Conservation (phyloP, 1,140 invertebrate genomes). For the Drosophila sulfurigaster region DNA sequence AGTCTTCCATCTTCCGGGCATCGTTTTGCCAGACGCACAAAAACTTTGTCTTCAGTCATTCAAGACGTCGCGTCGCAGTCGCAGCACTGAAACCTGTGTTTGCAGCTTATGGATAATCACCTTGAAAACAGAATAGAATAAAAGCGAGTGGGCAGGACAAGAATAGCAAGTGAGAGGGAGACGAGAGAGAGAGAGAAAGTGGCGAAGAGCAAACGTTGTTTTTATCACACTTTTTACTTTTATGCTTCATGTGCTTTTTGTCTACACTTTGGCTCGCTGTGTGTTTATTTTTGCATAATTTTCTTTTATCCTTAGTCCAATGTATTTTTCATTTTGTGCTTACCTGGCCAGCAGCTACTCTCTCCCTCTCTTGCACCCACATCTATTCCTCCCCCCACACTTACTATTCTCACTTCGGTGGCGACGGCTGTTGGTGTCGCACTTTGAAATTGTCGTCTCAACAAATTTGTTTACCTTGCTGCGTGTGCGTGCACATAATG, state of each 20-base stretch:
- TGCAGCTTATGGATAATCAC: conserved; percentile 79
- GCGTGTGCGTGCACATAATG: conserved; percentile 55
- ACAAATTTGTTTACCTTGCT: conserved; percentile 75
- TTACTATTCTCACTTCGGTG: too few species aligned
- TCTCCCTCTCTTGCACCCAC: neutral
- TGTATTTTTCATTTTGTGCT: conserved; percentile 76
- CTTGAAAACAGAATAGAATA: conserved; percentile 53
- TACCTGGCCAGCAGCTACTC: conserved; percentile 46
- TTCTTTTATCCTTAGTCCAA: conserved; percentile 66
- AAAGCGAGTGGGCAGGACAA: conserved; percentile 11
- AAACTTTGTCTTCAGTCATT: conserved; percentile 80
- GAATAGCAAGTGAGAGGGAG: neutral
- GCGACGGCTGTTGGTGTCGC: conserved; percentile 21
- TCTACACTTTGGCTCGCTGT: conserved; percentile 32
- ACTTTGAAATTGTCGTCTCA: conserved; percentile 52
- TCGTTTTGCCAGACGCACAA: conserved; percentile 39
- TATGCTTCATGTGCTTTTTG: conserved; percentile 29
- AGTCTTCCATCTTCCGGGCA: conserved; percentile 46
- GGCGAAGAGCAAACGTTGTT: conserved; percentile 36
- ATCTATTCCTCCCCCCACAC: neutral
- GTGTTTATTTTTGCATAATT: conserved; percentile 80
- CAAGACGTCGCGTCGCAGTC: conserved; percentile 15
- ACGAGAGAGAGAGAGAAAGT: neutral
- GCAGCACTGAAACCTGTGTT: conserved; percentile 29
- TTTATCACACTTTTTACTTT: conserved; percentile 74